Base-by-base conservation (phyloP, 2,888 invertebrate species). In the Thalpophila matura region DNA sequence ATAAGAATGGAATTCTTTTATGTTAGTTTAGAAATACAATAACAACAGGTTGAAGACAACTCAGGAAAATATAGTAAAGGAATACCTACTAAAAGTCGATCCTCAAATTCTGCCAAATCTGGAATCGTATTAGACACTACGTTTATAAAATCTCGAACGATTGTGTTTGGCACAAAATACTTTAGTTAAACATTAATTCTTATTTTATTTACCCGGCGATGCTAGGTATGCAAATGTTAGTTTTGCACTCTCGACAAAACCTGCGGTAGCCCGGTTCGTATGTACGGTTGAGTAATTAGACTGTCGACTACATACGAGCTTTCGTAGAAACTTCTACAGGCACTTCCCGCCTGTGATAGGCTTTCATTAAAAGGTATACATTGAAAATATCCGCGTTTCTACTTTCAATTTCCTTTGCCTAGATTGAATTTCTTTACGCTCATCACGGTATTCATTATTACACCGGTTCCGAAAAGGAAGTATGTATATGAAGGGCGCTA, bases 331-430 rank as follows among this genome's bases (percentile, higher is more conserved):
- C 51, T 64, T 67, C 55, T 71, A 67, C 42, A 24, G n/a, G 31
- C 45, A 55, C 50, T 74, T 70, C 74, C 68, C 29, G 47, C n/a
- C 47, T 27, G 37, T 51, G 42, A 61, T 72, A 66, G 46, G 47
- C 55, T 62, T 56, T 56, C 59, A 76, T 76, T 67, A 67, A 67
- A 68, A 45, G 12, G 46, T 27, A 47, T 60, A 67, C 60, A 73
- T 55, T 59, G 49, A 38, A 51, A 51, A 16, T 60, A 27, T 54
- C 60, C 54, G 49, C 31, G 49, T 31, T 46, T 65, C 67, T 45
- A 46, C 56, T 38, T 57, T 16, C 57, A 57, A 68, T 72, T 68
- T 65, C 58, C 68, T 68, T 42, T 29, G 35, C 18, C 14, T 43
- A 42, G 72, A 71, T 50, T 56, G 65, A 50, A 64, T 46, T 64